Evolutionary conservation across 92 coral and sea anemone species (phyloP).

Genomic region (Bergia sp.): DNA sequence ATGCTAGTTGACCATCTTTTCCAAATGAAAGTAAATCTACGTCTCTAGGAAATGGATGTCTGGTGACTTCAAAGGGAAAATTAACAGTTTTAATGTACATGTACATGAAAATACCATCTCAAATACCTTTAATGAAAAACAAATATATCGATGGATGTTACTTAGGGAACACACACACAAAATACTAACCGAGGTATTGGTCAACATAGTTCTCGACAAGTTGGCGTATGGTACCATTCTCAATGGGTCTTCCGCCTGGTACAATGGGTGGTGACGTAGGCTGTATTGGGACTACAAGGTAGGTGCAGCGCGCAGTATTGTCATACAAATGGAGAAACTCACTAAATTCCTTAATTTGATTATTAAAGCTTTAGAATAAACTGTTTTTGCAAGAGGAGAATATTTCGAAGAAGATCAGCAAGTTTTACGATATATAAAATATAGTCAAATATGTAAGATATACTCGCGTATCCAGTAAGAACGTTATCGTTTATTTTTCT

Average conservation of each 20-base stretch:
- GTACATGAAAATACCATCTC: too few species aligned
- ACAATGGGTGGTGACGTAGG: neutral
- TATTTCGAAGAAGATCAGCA: neutral
- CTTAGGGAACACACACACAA: neutral
- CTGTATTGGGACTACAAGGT: slow-evolving; percentile 15
- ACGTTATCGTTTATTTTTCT: too few species aligned
- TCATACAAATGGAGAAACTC: neutral
- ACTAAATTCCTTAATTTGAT: neutral
- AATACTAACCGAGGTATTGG: slow-evolving; percentile 34
- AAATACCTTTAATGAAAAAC: too few species aligned
- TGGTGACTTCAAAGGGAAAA: too few species aligned
- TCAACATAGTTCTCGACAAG: slow-evolving; percentile 24
- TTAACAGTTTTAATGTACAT: too few species aligned
- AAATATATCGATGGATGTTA: too few species aligned
- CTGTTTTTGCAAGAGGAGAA: neutral
- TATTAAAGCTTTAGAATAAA: neutral
- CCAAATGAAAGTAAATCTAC: neutral
- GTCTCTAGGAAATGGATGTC: too few species aligned
- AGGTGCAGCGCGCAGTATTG: neutral
- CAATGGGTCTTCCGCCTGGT: neutral
- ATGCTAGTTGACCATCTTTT: neutral
- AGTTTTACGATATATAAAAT: too few species aligned
- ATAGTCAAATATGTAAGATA: too few species aligned
- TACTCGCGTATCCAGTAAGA: too few species aligned
- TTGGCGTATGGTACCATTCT: slow-evolving; percentile 4